These are phyloP conservation scores for Suncus etruscus DNA, from an alignment of 2,113 vertebrate genomes.

Conservation along the genomic window DNA sequence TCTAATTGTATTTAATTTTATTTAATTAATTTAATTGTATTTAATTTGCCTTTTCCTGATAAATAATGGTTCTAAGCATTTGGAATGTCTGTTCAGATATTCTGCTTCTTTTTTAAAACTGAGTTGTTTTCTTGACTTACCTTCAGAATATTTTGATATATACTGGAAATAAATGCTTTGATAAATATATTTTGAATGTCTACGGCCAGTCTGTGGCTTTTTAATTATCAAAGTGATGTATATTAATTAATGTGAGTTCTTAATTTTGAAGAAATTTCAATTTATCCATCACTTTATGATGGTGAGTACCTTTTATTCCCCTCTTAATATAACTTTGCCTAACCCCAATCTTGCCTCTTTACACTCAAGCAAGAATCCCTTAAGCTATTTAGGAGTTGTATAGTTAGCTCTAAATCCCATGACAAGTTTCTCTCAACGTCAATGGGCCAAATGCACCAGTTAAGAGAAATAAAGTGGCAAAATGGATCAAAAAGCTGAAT, in stretches of 20 bases:
- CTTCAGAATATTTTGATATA: neutral
- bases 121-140: neutral
- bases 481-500: too few relatives aligned
- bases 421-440: too few relatives aligned
- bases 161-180: neutral
- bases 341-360: conserved; percentile 29
- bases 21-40: neutral
- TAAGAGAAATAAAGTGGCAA: too few relatives aligned
- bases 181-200: neutral
- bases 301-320: neutral
- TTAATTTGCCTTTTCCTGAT: conserved; percentile 56
- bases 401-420: too few relatives aligned
- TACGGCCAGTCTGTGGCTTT: conserved; percentile 38
- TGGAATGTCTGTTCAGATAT: conserved; percentile 56
- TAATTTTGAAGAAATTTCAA: conserved; percentile 29
- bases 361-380: neutral
- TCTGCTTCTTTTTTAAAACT: conserved; percentile 43
- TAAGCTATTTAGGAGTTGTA: too few relatives aligned
- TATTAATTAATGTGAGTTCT: neutral
- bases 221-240: neutral
- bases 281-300: conserved; percentile 22
- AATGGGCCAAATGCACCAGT: too few relatives aligned
- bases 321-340: conserved; percentile 13
- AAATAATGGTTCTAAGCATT: conserved; percentile 23
- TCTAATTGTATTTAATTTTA: neutral